Evolutionary conservation across 2,797 vertebrate species (phyloP).

Genomic region (Natrix natrix): DNA sequence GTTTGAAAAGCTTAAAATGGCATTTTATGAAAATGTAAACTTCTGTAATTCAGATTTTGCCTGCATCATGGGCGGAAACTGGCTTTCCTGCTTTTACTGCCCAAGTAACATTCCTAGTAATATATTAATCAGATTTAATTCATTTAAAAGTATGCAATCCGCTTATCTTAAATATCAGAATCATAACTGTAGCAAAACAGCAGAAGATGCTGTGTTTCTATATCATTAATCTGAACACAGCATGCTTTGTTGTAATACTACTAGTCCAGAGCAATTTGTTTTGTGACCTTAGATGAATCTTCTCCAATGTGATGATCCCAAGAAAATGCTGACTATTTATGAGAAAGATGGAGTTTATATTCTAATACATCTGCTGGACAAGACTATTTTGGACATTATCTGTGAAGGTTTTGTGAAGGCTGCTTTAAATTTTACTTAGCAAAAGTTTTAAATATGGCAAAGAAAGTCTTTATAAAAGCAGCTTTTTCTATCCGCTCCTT

Average conservation of each 20-base stretch:
- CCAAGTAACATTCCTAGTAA: background rate
- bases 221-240: background rate
- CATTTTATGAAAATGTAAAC: background rate
- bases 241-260: background rate
- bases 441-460: background rate
- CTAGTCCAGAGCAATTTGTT: background rate
- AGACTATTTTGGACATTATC: background rate
- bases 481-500: background rate
- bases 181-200: background rate
- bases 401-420: background rate
- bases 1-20: background rate
- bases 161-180: background rate
- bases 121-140: background rate
- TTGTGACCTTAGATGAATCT: background rate
- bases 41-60: background rate
- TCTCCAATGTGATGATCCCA: background rate
- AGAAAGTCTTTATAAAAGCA: background rate
- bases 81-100: background rate
- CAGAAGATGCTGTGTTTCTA: background rate
- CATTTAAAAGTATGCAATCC: background rate
- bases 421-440: background rate
- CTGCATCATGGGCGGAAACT: no score
- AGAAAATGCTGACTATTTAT: background rate
- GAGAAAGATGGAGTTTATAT: background rate
- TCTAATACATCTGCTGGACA: background rate